Evolutionary conservation across 2,113 vertebrate species (phyloP).

Genomic region (Phocoena sinus): DNA sequence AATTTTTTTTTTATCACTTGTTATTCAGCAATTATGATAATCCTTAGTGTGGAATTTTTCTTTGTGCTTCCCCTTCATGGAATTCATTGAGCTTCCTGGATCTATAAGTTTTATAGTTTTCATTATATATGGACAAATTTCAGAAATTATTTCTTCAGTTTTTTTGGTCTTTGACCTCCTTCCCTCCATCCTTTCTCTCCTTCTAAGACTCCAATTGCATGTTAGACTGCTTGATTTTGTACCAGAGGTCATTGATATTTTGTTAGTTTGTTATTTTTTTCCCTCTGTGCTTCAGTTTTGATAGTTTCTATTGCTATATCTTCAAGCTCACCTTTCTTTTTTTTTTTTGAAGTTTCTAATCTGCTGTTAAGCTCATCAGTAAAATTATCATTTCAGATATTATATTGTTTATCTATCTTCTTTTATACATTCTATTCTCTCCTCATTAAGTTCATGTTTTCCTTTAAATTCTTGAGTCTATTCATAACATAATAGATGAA

Average conservation of each 20-base stretch:
- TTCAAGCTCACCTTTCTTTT: background rate
- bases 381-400: background rate
- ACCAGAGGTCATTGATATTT: background rate
- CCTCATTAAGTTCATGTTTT: background rate
- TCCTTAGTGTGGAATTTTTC: background rate
- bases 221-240: background rate
- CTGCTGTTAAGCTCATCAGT: background rate
- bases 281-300: background rate
- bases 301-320: background rate
- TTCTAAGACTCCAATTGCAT: background rate
- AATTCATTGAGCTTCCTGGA: background rate
- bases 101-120: background rate
- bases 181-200: background rate
- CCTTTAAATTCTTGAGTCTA: background rate
- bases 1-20: background rate
- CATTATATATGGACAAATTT: background rate
- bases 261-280: background rate
- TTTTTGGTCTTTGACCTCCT: background rate
- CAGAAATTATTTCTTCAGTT: background rate
- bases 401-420: background rate
- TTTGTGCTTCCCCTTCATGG: background rate
- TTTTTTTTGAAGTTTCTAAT: background rate
- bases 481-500: constrained; percentile 13
- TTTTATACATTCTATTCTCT: background rate
- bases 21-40: background rate